These are phyloP conservation scores for Genyomyrus donnyi DNA, from an alignment of 2,113 vertebrate species.

Conservation along the genomic window DNA sequence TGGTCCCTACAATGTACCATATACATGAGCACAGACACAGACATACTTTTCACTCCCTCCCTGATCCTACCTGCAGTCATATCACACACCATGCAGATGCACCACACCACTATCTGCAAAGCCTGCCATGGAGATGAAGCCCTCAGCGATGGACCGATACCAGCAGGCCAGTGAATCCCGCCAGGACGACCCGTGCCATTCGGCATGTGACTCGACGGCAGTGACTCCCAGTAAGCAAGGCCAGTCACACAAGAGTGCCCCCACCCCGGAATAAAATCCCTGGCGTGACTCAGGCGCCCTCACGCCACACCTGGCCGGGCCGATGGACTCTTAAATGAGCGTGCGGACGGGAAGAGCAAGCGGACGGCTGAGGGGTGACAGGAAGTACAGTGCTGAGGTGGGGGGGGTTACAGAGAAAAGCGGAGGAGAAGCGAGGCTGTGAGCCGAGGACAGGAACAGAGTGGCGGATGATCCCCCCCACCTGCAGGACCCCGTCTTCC, in stretches of 20 bases:
- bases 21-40: slow-evolving; percentile 2
- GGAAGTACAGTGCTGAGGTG: neutral
- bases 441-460: neutral
- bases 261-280: neutral
- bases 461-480: slow-evolving; percentile 40
- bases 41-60: slow-evolving; percentile 12
- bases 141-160: neutral
- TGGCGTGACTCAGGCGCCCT: neutral
- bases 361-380: neutral
- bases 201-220: neutral
- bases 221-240: neutral
- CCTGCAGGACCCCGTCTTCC: slow-evolving; percentile 74
- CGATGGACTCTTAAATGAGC: neutral
- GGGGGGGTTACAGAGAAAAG: neutral
- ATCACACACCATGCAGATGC: neutral
- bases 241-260: neutral
- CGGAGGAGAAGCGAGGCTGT: neutral
- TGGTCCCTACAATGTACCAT: neutral
- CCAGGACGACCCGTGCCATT: neutral
- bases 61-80: neutral
- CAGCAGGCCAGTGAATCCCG: neutral
- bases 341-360: neutral
- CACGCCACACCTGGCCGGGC: neutral
- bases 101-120: neutral
- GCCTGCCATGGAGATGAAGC: neutral